Evolutionary conservation across 2,113 vertebrate genomes (phyloP), one percentile per base, ranked within the genome.

Genomic region (Galemys pyrenaicus): DNA sequence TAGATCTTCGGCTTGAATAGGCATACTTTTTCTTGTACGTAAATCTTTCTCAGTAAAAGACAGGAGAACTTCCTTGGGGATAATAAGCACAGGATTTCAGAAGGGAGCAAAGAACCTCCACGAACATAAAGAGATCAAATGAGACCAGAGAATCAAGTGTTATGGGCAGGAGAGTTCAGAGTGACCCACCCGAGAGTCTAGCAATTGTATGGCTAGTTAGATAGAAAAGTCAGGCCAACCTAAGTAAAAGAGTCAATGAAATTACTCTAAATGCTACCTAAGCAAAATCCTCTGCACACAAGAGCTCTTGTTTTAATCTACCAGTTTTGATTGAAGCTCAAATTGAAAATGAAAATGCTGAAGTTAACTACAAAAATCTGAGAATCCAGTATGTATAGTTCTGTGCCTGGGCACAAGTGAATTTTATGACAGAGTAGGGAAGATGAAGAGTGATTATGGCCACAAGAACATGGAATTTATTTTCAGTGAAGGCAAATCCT

Each of bases 81-180:
- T 2, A 32, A 77, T 28, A 24, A 1, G 4, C 6, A 0, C 0
- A 70, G 7, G 10, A 22, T 17, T 20, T 64, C 6, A 24, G 35
- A 37, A 15, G 22, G 16, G 16, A 39, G 19, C 11, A 22, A 32
- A 86, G 39, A n/a, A 13, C 4, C 9, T 64, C 73, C 0, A 0
- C 37, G 49, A 68, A 56, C 20, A 26, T 0, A 24, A 22, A 9
- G 19, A 16, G 24, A 10, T 28, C 44, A 19, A 56, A 35, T 15
- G 10, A 62, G 9, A 51, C 4, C 5, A 49, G 37, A 62, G 44
- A 62, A 28, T 41, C 37, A 56, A 54, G 39, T 3, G 30, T 20
- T 8, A 19, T 30, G 64, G 37, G n/a, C 30, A 62, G 35, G 35
- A 77, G 28, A 49, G 20, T 81, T 82, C 32, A 9, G 19, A 13